Conservation (phyloP, 2,888 invertebrate species). For the Catocala nupta region DNA sequence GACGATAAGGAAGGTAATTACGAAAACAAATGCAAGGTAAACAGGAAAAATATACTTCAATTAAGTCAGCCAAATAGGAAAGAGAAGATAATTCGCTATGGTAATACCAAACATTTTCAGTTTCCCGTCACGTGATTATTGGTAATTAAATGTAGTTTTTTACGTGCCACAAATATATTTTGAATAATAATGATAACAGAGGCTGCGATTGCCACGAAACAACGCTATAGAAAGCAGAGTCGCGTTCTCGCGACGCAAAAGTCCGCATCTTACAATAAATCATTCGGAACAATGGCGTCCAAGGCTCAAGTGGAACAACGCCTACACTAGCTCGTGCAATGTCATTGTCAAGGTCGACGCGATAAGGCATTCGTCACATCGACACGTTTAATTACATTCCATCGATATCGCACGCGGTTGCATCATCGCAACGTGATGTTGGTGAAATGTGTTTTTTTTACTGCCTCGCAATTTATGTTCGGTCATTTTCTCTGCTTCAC, state of each 20-base stretch:
- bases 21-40: no score
- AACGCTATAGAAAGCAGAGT: neutral
- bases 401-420: slow-evolving; percentile 71
- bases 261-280: slow-evolving; percentile 30
- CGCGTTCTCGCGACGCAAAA: slow-evolving; percentile 12
- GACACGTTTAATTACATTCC: slow-evolving; percentile 82
- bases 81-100: no score
- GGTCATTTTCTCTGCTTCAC: slow-evolving; percentile 52
- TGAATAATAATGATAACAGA: neutral
- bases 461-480: slow-evolving; percentile 48
- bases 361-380: slow-evolving; percentile 79
- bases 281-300: slow-evolving; percentile 40
- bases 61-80: no score
- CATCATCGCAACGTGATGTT: slow-evolving; percentile 76
- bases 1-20: no score
- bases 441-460: slow-evolving; percentile 56
- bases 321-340: slow-evolving; percentile 58
- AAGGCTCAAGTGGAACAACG: slow-evolving; percentile 33
- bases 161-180: no score
- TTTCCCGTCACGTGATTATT: no score
- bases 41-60: no score
- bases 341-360: slow-evolving; percentile 81
- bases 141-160: no score
- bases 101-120: no score
- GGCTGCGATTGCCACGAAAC: neutral